Evolutionary conservation across 2,888 invertebrate genomes (phyloP), one percentile per base, ranked within the genome.

Genomic region (Escarpia spicata): DNA sequence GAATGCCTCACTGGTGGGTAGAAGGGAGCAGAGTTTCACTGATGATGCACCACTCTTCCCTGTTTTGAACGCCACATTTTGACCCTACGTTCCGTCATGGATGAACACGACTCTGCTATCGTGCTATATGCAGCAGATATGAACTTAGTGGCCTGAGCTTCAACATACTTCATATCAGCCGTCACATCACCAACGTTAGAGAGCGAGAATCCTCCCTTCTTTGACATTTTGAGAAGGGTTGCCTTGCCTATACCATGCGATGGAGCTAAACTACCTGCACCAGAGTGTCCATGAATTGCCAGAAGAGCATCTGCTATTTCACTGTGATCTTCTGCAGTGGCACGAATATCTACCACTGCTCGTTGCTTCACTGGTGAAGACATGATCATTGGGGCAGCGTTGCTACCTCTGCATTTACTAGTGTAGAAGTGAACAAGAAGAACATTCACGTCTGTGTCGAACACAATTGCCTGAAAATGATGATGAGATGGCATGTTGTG

Each of bases 121-220:
- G 91, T 92, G 19, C 92, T 43, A 75, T 92, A 91, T 92, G 92
- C 92, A 26, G 91, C 90, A 92, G 31, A 91, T 52, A 92, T 92
- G 89, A 91, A 91, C 9, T 37, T 43, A 75, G n/a, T n/a, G n/a
- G n/a, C 91, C 8, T 91, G 75, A 26, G 9, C 75, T 45, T 43
- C 26, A 8, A 91, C 91, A 12, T 58, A 92, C 15, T 92, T 31
- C 58, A 92, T 91, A 31, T 58, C 58, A 91, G 92, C 58, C n/a
- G 58, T 45, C 4, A 44, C 91, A 90, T 92, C 91, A 91, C 92
- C 92, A 92, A 52, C 31, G 9, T 45, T 58, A 44, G 91, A n/a
- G 58, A 92, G 91, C 8, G 90, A 52, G 58, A 91, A 31, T n/a
- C n/a, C 10, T 90, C 92, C 92, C 91, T 91, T 92, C 58, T 91